Conservation (phyloP, 2,888 invertebrate species). For the Serripes groenlandicus region DNA sequence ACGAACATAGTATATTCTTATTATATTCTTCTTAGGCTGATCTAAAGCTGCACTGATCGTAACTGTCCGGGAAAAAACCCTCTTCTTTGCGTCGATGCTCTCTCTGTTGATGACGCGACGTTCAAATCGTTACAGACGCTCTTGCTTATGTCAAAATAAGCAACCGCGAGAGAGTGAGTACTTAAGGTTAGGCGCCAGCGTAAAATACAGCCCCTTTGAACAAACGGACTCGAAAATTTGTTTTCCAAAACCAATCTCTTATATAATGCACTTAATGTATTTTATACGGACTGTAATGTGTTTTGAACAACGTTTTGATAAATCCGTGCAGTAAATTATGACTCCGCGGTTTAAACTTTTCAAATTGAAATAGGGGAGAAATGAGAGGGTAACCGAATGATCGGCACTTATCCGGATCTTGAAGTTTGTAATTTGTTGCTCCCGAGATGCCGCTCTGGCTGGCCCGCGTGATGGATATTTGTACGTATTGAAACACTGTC, state of each 20-base stretch:
- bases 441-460: conserved; percentile 42
- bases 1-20: no score
- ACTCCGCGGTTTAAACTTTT: conserved; percentile 50
- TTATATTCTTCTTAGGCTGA: no score
- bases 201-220: conserved; percentile 63
- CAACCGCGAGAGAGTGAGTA: conserved; percentile 15
- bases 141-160: conserved; percentile 17
- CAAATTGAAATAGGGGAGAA: conserved; percentile 50
- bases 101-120: background rate
- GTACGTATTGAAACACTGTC: conserved; percentile 16
- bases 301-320: conserved; percentile 71
- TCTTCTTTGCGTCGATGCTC: no score
- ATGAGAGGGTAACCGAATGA: conserved; percentile 42
- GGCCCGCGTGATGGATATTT: background rate
- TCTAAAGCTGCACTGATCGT: no score
- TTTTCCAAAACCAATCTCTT: conserved; percentile 50
- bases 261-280: conserved; percentile 58
- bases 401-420: conserved; percentile 27
- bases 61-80: background rate
- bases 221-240: conserved; percentile 52
- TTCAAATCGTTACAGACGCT: background rate
- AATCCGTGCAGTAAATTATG: conserved; percentile 59
- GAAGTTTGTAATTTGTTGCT: conserved; percentile 44
- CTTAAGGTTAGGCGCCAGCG: conserved; percentile 60
- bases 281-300: conserved; percentile 60